Evolutionary conservation across 2,113 vertebrate species (phyloP), one percentile per base, ranked within the genome.

Genomic region (Cacatua alba): DNA sequence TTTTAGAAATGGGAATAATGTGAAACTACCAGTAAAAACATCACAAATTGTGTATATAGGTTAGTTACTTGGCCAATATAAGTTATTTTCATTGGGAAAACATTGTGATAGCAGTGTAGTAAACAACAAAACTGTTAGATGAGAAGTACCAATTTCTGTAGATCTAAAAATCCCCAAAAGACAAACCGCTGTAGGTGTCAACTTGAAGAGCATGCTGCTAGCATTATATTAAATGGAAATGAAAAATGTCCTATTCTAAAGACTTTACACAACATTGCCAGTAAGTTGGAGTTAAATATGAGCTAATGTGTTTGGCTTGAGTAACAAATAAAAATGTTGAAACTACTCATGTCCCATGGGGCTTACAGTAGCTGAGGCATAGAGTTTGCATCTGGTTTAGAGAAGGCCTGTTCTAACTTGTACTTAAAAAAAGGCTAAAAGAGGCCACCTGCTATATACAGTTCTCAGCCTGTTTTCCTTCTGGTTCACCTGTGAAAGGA

Each of bases 301-400:
- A 20, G 17, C 18, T 59, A 11, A 49, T 53, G 41, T n/a, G 23
- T 84, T 81, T 64, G 48, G 5, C 37, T 57, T 64, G 10, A 75
- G 51, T 43, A 53, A 67, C 52, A 43, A 82, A 46, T 85, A 60
- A 71, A 48, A n/a, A 4, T 33, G 23, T 44, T 35, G 39, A 39
- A 90, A n/a, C 39, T 82, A 1, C 9, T 29, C 0, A 0, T 31
- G 55, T 65, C 43, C n/a, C 63, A 10, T 26, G 53, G 25, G 39
- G 15, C 39, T 48, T 72, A 4, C 4, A 9, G 60, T 10, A 43
- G 82, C 59, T 49, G 70, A 43, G 79, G 31, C 28, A 9, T 10
- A 24, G 64, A 59, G 64, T 31, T 69, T 1, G 11, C 37, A 16
- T 62, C 37, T 75, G 51, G 13, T 24, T 86, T 67, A 41, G 74